Evolutionary conservation across 2,797 vertebrate species (phyloP), one percentile per base, ranked within the genome.

Genomic region (Caiman crocodilus): DNA sequence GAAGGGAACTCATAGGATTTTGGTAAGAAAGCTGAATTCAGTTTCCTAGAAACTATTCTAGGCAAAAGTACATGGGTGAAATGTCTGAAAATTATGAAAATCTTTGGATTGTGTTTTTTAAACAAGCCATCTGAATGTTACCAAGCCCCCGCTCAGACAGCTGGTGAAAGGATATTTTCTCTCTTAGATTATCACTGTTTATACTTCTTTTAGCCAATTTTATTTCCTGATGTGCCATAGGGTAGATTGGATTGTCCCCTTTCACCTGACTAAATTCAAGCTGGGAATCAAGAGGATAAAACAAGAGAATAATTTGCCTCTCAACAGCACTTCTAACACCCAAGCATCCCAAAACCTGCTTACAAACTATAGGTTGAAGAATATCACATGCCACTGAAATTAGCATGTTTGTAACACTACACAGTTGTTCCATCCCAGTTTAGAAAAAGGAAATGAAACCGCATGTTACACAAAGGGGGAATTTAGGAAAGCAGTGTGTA

Each of bases 401-500:
- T 10, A 67, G 74, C 61, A 84, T 82, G 58, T 35, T 63, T 59
- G 42, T 65, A n/a, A 65, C 7, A 65, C 14, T 28, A 28, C 63
- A 64, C 63, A 64, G 28, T 7, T 6, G n/a, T 65, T 28, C 63
- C 28, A 65, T 65, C 14, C n/a, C 4, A 1, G 7, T 82, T 59
- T 2, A 82, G 81, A 26, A 56, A 59, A 35, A 77, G 75, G 58
- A 88, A 82, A 78, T 11, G 3, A 80, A 78, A 87, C 90, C 14
- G n/a, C 88, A 73, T 0, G 0, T 65, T n/a, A 69, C 26, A 17
- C 21, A 28, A 7, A 50, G 80, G 0, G 74, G 58, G 58, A 89
- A 69, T 91, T 91, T 60, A 59, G 60, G 80, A 55, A 87, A 64
- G 21, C 84, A 74, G 32, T 67, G 61, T 30, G 16, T 56, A 90